Percentiles rank a stretch among this genome's conserved stretches.
Evolutionary conservation across 2,888 invertebrate genomes (phyloP).

Genomic region (Tachina fera): DNA sequence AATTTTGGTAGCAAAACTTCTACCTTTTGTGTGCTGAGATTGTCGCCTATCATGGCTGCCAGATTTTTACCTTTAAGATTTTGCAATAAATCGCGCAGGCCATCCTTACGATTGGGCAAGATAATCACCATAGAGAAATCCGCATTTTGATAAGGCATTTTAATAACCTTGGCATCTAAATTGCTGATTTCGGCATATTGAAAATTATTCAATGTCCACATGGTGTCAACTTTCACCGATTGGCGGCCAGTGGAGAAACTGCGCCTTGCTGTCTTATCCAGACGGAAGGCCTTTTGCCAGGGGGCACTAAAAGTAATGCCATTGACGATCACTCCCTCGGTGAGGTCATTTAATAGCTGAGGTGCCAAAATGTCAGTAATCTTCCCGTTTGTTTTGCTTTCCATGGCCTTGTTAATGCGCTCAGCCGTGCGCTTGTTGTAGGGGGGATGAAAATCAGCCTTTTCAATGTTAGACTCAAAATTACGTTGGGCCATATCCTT

Average conservation of each 20-base stretch:
- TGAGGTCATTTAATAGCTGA: slow-evolving; percentile 81
- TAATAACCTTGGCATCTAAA: slow-evolving; percentile 86
- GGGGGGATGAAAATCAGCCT: slow-evolving; percentile 85
- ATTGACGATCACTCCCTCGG: slow-evolving; percentile 80
- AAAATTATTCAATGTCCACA: slow-evolving; percentile 80
- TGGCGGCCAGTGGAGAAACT: slow-evolving; percentile 77
- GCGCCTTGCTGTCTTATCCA: slow-evolving; percentile 77
- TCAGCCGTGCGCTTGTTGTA: slow-evolving; percentile 84
- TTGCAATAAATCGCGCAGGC: slow-evolving; percentile 86
- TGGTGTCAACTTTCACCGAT: slow-evolving; percentile 78
- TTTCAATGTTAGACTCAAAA: slow-evolving; percentile 87
- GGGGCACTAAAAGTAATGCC: slow-evolving; percentile 76
- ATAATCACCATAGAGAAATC: slow-evolving; percentile 90
- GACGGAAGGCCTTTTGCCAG: slow-evolving; percentile 78
- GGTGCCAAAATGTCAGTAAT: slow-evolving; percentile 89
- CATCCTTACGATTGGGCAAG: slow-evolving; percentile 88
- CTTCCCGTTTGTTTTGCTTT: slow-evolving; percentile 90
- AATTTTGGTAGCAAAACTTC: slow-evolving; percentile 90
- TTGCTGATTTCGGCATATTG: slow-evolving; percentile 83
- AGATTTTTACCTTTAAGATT: slow-evolving; percentile 86
- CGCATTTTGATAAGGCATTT: slow-evolving; percentile 88
- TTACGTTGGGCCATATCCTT: slow-evolving; percentile 85
- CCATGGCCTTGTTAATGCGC: slow-evolving; percentile 91
- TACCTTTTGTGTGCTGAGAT: slow-evolving; percentile 85
- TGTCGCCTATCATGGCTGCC: slow-evolving; percentile 83